A percentile compares a stretch with the other conserved stretches of the same genome.
phyloP scores from a whole-genome alignment of 1,140 invertebrate species.

The Temnothorax longispinosus region DNA sequence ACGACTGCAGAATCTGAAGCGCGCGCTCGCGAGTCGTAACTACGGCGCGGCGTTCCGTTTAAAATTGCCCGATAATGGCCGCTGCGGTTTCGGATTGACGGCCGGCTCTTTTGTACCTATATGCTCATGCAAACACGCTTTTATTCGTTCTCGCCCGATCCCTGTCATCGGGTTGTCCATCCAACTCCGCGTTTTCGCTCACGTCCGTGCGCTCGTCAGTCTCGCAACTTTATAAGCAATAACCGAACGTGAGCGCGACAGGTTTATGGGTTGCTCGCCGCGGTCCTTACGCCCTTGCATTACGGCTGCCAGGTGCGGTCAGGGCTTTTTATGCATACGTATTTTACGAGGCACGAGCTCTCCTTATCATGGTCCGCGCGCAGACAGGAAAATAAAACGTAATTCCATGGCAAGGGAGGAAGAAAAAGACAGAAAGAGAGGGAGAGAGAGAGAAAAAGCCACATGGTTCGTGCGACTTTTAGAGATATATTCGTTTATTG shows the following conservation, averaged over 20 bases:
- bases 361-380: constrained; percentile 21
- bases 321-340: constrained; percentile 32
- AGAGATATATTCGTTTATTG: constrained; percentile 1
- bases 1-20: constrained; percentile 53
- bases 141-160: constrained; percentile 59
- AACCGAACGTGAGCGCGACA: constrained; percentile 65
- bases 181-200: constrained; percentile 42
- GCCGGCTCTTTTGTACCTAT: constrained; percentile 65
- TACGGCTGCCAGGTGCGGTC: constrained; percentile 57
- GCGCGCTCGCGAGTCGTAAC: constrained; percentile 51
- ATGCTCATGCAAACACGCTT: constrained; percentile 65
- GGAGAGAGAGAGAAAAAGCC: background rate
- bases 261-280: constrained; percentile 59
- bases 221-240: constrained; percentile 75
- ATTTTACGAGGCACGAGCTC: constrained; percentile 38
- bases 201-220: constrained; percentile 61
- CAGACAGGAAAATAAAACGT: constrained; percentile 36
- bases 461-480: background rate
- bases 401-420: background rate
- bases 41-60: constrained; percentile 59
- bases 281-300: constrained; percentile 50
- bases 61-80: constrained; percentile 71
- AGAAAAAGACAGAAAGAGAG: background rate
- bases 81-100: constrained; percentile 66
- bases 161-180: constrained; percentile 68